Percentiles rank a stretch among this genome's conserved stretches.
These are phyloP conservation scores for Danio kyathit DNA, from an alignment of 2,797 vertebrate species.

Conservation along the genomic window DNA sequence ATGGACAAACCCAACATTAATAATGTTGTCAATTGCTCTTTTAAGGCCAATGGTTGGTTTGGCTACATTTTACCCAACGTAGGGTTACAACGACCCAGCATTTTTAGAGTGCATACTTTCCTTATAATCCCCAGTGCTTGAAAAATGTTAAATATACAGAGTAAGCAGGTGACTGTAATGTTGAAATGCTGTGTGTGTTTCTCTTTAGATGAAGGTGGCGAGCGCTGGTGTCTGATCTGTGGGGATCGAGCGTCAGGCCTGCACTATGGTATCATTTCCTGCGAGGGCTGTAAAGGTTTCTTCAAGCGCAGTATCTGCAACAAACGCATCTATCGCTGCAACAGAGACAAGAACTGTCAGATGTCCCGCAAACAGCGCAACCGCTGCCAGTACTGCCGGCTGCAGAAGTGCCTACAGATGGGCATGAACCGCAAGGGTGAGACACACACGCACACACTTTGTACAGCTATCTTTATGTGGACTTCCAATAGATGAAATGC, in stretches of 20 bases:
- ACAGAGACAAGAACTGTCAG: conserved; percentile 97
- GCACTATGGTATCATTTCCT: conserved; percentile 99
- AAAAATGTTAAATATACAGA: neutral
- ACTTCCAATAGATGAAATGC: no score
- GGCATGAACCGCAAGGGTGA: conserved; percentile 97
- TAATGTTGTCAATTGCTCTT: no score
- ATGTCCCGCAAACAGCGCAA: conserved; percentile 97
- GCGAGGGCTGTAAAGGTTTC: conserved; percentile 99
- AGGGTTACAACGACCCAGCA: no score
- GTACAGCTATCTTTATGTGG: no score
- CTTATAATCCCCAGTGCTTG: neutral
- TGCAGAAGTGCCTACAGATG: conserved; percentile 96
- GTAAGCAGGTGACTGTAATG: no score
- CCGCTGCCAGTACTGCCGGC: conserved; percentile 89
- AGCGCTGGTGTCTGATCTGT: conserved; percentile 97
- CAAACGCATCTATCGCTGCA: conserved; percentile 97
- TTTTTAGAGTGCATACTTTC: neutral
- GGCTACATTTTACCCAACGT: no score
- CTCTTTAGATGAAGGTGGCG: conserved; percentile 19
- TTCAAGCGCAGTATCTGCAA: conserved; percentile 99
- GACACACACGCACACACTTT: neutral
- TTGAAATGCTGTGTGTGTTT: neutral
- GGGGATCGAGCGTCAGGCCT: conserved; percentile 96
- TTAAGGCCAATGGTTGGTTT: no score
- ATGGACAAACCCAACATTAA: no score